Base-by-base conservation (phyloP, 2,797 vertebrate species). In the Brachyrhaphis roseni region DNA sequence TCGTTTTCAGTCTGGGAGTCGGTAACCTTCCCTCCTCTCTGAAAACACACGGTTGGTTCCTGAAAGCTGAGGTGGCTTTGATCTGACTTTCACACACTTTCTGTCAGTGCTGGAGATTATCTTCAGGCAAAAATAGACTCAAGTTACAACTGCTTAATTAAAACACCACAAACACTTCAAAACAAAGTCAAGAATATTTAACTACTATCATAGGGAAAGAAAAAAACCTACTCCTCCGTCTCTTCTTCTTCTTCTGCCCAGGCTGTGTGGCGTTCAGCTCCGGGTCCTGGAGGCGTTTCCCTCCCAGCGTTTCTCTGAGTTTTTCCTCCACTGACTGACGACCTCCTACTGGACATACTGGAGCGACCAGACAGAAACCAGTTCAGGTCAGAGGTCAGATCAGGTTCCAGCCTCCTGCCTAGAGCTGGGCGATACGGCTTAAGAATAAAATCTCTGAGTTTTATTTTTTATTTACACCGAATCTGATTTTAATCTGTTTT, bases 21-120 rank as follows among this genome's bases (percentile, higher is more conserved):
- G 90, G 87, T 51, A 93, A 80, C 81, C 91, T 83, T 16, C 90
- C 92, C 46, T 89, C 87, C 72, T 90, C 84, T 28, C 89, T 91
- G 73, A 62, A 62, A 72, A 59, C 41, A 70, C 49, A 73, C 39
- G 28, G 41, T 6, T 11, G 68, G 6, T 74, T 76, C n/a, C 79
- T 72, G 62, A 84, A 55, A 85, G 49, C 12, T n/a, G 36, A 43
- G 41, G 64, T 49, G 43, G 6, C 76, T 84, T 55, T 81, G 76
- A 78, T 64, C 20, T 46, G 73, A 28, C 13, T 57, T 28, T 71
- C 26, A 77, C 10, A 74, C 76, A 71, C 51, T 75, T 78, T 75
- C 59, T 51, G 72, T 74, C 47, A 47, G 8, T 6, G 26, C 34
- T 49, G 10, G 51, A 78, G 77, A 41, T 45, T 3, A 26, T 18